Conservation (phyloP, 2,113 vertebrate species). For the Zootoca vivipara region DNA sequence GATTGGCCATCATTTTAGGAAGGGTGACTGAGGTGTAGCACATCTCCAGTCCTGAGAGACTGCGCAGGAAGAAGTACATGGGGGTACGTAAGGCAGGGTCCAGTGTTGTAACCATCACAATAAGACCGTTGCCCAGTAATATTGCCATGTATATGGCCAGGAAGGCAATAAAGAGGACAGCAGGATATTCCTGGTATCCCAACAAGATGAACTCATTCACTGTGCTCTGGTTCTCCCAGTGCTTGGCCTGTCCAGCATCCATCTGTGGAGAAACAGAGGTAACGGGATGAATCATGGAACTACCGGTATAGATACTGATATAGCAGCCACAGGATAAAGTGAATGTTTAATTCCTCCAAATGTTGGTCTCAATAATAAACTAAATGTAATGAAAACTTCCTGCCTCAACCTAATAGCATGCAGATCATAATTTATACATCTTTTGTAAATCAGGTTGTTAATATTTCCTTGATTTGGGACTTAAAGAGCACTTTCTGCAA, state of each 20-base stretch:
- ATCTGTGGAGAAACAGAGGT: neutral
- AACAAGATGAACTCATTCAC: slow-evolving; percentile 57
- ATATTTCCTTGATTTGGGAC: too few species aligned
- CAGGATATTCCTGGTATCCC: slow-evolving; percentile 38
- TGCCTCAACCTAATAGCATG: too few species aligned
- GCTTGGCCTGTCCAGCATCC: neutral
- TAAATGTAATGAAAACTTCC: too few species aligned
- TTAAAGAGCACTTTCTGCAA: too few species aligned
- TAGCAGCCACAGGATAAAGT: too few species aligned
- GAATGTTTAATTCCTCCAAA: too few species aligned
- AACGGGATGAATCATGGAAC: too few species aligned
- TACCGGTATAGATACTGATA: too few species aligned
- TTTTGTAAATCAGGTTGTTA: too few species aligned
- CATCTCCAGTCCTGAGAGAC: slow-evolving; percentile 62
- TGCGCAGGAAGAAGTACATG: slow-evolving; percentile 63
- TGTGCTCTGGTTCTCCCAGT: neutral
- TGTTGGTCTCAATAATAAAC: too few species aligned
- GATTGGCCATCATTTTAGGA: slow-evolving; percentile 61
- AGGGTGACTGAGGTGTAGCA: slow-evolving; percentile 60
- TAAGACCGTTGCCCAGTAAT: slow-evolving; percentile 56
- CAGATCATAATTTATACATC: too few species aligned
- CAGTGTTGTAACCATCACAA: slow-evolving; percentile 45
- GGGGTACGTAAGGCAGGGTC: slow-evolving; percentile 48
- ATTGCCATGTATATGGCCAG: slow-evolving; percentile 52
- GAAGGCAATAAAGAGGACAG: slow-evolving; percentile 50